Conservation (phyloP, 1,140 invertebrate genomes). For the Rhynchophorus ferrugineus region DNA sequence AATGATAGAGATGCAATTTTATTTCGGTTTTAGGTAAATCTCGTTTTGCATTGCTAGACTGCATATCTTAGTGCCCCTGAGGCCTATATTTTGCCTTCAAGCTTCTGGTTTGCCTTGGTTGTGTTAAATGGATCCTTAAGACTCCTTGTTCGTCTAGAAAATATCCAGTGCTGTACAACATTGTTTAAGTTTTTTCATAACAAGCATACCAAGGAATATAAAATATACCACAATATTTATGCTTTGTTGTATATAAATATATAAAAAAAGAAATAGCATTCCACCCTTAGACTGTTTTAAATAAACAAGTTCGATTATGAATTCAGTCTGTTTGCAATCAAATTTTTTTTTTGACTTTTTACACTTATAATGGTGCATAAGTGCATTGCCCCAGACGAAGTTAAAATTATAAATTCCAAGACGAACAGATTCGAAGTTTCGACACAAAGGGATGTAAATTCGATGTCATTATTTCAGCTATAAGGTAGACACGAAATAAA, state of each 20-base stretch:
- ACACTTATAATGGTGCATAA: neutral
- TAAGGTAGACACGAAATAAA: neutral
- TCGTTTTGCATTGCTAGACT: constrained; percentile 9
- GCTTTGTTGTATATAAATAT: too few relatives aligned
- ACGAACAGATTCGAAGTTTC: too few relatives aligned
- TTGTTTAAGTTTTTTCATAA: neutral
- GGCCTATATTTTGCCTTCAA: constrained; percentile 20
- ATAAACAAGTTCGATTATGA: neutral
- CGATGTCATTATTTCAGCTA: neutral
- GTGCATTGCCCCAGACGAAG: neutral
- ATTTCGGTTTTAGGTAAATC: neutral
- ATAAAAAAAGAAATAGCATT: neutral
- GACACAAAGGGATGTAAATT: too few relatives aligned
- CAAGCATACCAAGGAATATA: neutral
- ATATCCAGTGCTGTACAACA: neutral
- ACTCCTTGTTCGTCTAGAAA: constrained; percentile 12
- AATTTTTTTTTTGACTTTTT: neutral
- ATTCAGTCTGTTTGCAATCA: neutral
- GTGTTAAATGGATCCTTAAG: constrained; percentile 13
- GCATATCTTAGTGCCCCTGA: constrained; percentile 16
- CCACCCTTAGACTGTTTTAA: neutral
- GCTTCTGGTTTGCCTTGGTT: constrained; percentile 19
- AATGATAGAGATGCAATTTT: too few relatives aligned
- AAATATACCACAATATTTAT: neutral
- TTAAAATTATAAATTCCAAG: neutral